A percentile compares a stretch with the other conserved stretches of the same genome.
phyloP scores from a whole-genome alignment of 2,888 invertebrate species.

The Harpalus rubripes region DNA sequence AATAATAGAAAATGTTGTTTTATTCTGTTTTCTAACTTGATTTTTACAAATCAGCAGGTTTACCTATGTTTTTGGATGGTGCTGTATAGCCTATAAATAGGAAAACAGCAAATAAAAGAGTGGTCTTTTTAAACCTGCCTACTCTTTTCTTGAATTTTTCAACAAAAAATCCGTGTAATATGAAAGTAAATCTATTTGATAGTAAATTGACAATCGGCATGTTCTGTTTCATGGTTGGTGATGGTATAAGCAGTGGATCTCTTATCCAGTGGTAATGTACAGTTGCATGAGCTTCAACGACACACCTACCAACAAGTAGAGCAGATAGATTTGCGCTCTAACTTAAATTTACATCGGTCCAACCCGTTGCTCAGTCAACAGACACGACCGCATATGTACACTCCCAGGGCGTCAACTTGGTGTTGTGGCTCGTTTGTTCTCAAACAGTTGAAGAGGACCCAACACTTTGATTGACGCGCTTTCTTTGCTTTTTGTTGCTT shows the following conservation, averaged over 20 bases:
- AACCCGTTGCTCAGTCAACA: constrained; percentile 77
- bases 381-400: constrained; percentile 74
- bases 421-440: constrained; percentile 89
- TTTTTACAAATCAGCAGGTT: too few species aligned
- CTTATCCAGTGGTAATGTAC: constrained; percentile 85
- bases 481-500: constrained; percentile 17
- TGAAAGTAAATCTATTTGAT: neutral
- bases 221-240: constrained; percentile 70
- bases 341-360: constrained; percentile 79
- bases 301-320: constrained; percentile 68
- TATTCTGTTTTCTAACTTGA: too few species aligned
- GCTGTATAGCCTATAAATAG: too few species aligned
- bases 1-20: too few species aligned
- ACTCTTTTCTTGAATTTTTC: too few species aligned
- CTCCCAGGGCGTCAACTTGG: constrained; percentile 85
- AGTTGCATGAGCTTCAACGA: constrained; percentile 81
- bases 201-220: constrained; percentile 47
- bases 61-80: too few species aligned
- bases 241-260: constrained; percentile 80
- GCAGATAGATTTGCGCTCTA: constrained; percentile 72
- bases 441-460: constrained; percentile 87
- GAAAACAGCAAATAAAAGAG: too few species aligned
- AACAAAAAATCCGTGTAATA: constrained; percentile 7
- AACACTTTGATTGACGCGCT: constrained; percentile 82
- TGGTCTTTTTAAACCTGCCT: too few species aligned